Evolutionary conservation across 2,113 vertebrate genomes (phyloP), one percentile per base, ranked within the genome.

Genomic region (Rattus norvegicus): DNA sequence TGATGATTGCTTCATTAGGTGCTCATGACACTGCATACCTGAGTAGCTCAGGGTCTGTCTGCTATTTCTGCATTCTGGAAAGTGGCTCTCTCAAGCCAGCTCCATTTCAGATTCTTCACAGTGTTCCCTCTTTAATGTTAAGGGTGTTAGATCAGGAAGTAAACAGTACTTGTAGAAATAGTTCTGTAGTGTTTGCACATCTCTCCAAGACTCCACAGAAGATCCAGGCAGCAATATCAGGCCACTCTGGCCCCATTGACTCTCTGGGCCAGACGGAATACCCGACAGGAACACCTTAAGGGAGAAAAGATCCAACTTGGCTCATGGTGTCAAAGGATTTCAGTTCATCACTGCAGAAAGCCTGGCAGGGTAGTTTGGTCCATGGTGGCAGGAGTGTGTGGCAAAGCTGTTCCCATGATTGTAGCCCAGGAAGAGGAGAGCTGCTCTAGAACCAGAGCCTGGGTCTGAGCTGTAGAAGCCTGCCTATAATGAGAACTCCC

Each of bases 1-100:
- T 6, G 33, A 61, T 13, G 79, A 76, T 13, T 5, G 63, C 93
- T 80, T 92, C 83, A 3, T 52, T 63, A 36, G n/a, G 69, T 39
- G 22, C 49, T 36, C 5, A 0, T 1, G 39, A 17, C 20, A 7
- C 65, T 5, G 2, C 10, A 8, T 26, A 33, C 33, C 0, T 17
- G 11, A 47, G 76, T 19, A 28, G 24, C 20, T 9, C 5, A 11
- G 1, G 5, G 0, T 52, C 73, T 36, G 11, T 70, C 70, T 49
- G 43, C n/a, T 47, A 4, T 63, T 54, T 22, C 77, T 77, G 0
- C 24, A 2, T 7, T 76, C 72, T 54, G n/a, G 65, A 7, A 39
- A 10, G 19, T 36, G 43, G 20, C 36, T 59, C 7, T 52, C 10
- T 73, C 72, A 72, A 54, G 47, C 36, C 26, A 10, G 63, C 39